Percentiles rank a stretch among this genome's conserved stretches.
phyloP scores from a whole-genome alignment of 2,113 vertebrate genomes.

The Oreochromis aureus region DNA sequence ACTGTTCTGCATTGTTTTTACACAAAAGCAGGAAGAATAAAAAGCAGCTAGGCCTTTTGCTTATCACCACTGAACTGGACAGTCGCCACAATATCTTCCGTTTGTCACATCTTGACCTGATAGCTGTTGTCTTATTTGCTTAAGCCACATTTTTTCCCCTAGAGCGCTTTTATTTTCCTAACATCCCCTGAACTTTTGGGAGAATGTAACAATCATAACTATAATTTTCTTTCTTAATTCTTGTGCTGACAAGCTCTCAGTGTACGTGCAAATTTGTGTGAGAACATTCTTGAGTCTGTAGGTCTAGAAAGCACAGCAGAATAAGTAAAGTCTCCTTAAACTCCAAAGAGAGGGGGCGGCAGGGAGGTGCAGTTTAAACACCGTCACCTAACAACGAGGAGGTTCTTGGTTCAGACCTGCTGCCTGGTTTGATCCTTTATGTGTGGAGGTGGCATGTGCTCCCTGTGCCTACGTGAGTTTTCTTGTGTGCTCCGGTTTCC shows the following conservation, averaged over 20 bases:
- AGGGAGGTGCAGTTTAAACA: background rate
- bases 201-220: background rate
- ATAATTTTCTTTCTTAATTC: background rate
- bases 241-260: background rate
- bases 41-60: background rate
- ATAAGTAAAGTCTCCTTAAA: background rate
- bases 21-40: background rate
- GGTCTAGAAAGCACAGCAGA: background rate
- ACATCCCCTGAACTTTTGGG: background rate
- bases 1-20: background rate
- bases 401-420: background rate
- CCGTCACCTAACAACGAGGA: background rate
- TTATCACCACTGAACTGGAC: background rate
- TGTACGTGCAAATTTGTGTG: background rate
- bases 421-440: background rate
- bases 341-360: background rate
- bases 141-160: background rate
- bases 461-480: background rate
- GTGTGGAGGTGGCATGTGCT: background rate
- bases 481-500: background rate
- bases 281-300: background rate
- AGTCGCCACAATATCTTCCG: background rate
- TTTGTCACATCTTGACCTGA: background rate
- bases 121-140: background rate
- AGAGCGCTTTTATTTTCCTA: background rate